A percentile compares a stretch with the other conserved stretches of the same genome.
Conservation (phyloP, 1,140 invertebrate genomes). For the Pseudomyrmex cubaensis region DNA sequence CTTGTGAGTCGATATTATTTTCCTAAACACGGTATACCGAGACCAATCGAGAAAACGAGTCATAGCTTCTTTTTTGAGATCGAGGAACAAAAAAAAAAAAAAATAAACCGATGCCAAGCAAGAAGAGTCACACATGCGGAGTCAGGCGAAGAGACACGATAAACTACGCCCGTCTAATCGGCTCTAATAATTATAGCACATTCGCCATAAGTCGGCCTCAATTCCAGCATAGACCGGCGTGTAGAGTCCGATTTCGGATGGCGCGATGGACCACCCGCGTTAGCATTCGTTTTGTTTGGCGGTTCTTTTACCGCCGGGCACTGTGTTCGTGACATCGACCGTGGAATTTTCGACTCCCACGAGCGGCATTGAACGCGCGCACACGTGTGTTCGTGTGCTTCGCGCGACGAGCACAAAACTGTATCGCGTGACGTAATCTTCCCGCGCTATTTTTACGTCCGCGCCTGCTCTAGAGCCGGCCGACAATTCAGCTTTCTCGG, state of each 20-base stretch:
- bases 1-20: background rate
- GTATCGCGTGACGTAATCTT: slow-evolving; percentile 66
- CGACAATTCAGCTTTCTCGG: slow-evolving; percentile 36
- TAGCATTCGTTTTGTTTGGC: slow-evolving; percentile 27
- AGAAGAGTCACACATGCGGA: background rate
- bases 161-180: background rate
- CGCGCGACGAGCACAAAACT: background rate
- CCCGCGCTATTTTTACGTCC: slow-evolving; percentile 60
- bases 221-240: background rate
- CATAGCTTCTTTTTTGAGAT: too few species aligned
- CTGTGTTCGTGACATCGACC: slow-evolving; percentile 18
- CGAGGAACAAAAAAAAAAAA: too few species aligned
- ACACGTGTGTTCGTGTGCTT: background rate
- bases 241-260: background rate
- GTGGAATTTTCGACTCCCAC: slow-evolving; percentile 52
- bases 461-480: background rate
- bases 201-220: slow-evolving; percentile 14
- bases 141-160: background rate
- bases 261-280: slow-evolving; percentile 57
- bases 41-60: too few species aligned
- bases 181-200: slow-evolving; percentile 13
- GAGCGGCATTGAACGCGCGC: background rate
- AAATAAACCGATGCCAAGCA: background rate
- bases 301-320: slow-evolving; percentile 27
- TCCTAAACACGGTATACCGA: background rate